Evolutionary conservation across 35 echinoderm and acorn worm genomes (phyloP).

Genomic region (Ophioderma brevispina): DNA sequence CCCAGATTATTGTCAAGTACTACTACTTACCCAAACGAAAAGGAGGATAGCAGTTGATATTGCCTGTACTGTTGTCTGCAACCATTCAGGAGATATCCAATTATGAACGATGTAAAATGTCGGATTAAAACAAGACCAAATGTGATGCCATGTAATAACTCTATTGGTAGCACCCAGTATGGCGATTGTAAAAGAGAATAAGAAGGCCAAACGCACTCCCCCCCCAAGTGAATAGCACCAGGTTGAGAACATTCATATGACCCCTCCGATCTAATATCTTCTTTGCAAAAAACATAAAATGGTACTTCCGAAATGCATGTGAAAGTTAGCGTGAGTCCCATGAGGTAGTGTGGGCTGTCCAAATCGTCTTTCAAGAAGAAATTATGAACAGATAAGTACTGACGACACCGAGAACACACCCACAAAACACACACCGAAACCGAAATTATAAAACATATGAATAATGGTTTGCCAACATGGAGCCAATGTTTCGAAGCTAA

Average conservation of each 20-base stretch:
- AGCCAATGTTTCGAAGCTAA: slow-evolving; percentile 4
- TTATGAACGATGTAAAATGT: slow-evolving; percentile 80
- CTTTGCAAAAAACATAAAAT: slow-evolving; percentile 79
- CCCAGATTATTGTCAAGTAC: too few species aligned
- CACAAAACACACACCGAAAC: slow-evolving; percentile 65
- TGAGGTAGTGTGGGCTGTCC: slow-evolving; percentile 59
- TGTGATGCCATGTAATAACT: slow-evolving; percentile 93
- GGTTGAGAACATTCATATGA: slow-evolving; percentile 60
- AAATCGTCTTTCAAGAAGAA: slow-evolving; percentile 79
- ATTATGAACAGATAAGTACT: slow-evolving; percentile 66
- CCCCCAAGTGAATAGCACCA: slow-evolving; percentile 75
- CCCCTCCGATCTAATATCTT: slow-evolving; percentile 55
- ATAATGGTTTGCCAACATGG: slow-evolving; percentile 54
- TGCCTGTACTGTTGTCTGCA: slow-evolving; percentile 76
- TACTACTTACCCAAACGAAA: too few species aligned
- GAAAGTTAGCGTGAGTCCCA: slow-evolving; percentile 85
- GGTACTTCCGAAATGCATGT: slow-evolving; percentile 85
- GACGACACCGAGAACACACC: slow-evolving; percentile 80
- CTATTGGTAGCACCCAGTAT: slow-evolving; percentile 87
- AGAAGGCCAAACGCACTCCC: slow-evolving; percentile 70
- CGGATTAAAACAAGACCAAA: slow-evolving; percentile 85
- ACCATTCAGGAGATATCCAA: slow-evolving; percentile 76
- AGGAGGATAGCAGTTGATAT: too few species aligned
- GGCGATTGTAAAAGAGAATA: slow-evolving; percentile 67
- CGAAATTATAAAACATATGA: slow-evolving; percentile 60